phyloP scores from a whole-genome alignment of 2,888 invertebrate species.

The Volucella inflata region DNA sequence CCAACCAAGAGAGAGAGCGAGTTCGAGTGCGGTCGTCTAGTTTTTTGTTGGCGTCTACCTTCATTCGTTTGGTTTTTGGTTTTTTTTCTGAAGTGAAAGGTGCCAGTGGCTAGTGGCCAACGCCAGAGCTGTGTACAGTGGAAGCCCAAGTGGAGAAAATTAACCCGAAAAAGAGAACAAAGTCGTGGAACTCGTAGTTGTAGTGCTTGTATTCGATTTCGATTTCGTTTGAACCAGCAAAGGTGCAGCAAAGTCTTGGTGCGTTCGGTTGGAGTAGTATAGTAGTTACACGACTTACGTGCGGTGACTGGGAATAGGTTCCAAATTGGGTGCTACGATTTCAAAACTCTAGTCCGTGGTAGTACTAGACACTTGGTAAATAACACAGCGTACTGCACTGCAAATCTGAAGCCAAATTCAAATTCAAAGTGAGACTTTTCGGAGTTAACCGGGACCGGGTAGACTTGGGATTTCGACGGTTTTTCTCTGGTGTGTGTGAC shows the following conservation, averaged over 20 bases:
- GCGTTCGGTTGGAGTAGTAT: slow-evolving; percentile 39
- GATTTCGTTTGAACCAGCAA: slow-evolving; percentile 62
- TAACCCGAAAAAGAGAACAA: slow-evolving; percentile 50
- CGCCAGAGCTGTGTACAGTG: background rate
- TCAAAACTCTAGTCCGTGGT: slow-evolving; percentile 8
- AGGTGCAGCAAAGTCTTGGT: slow-evolving; percentile 23
- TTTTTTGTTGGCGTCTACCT: too few relatives aligned
- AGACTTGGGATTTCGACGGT: slow-evolving; percentile 17
- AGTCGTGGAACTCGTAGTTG: slow-evolving; percentile 8
- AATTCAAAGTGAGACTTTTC: slow-evolving; percentile 27
- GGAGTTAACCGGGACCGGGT: slow-evolving; percentile 11
- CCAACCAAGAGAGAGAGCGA: slow-evolving; percentile 41
- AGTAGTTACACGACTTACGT: slow-evolving; percentile 51
- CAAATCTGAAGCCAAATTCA: slow-evolving; percentile 37
- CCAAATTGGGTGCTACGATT: slow-evolving; percentile 27
- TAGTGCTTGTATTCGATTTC: slow-evolving; percentile 52
- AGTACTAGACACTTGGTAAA: slow-evolving; percentile 15
- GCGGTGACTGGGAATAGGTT: slow-evolving; percentile 42
- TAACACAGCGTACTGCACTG: slow-evolving; percentile 35
- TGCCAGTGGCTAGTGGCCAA: slow-evolving; percentile 24
- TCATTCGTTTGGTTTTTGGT: slow-evolving; percentile 13
- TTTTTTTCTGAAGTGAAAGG: slow-evolving; percentile 65
- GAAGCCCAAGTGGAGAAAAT: slow-evolving; percentile 58
- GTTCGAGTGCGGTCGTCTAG: slow-evolving; percentile 17
- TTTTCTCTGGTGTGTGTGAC: slow-evolving; percentile 13